Evolutionary conservation across 2,797 vertebrate genomes (phyloP).

Genomic region (Echeneis naucrates): DNA sequence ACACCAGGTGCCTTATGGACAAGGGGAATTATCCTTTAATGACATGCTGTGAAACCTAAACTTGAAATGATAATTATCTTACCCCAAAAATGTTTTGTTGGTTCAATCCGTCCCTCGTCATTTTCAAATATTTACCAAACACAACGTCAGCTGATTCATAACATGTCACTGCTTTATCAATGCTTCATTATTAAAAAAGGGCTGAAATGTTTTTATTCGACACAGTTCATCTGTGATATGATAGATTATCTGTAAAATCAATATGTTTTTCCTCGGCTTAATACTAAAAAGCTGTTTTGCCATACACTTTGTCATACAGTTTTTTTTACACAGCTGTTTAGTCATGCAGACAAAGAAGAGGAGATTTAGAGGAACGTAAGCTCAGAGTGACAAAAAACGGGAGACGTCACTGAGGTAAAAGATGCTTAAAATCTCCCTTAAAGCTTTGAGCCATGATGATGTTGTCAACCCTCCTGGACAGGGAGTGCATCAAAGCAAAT

Average conservation of each 20-base stretch:
- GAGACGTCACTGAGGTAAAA: conserved; percentile 5
- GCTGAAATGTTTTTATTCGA: background rate
- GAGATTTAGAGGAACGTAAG: conserved; percentile 24
- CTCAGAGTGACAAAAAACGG: conserved; percentile 8
- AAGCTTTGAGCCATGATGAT: conserved; percentile 48
- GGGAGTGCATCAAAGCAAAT: conserved; percentile 52
- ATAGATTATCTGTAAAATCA: conserved; percentile 16
- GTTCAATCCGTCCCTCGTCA: background rate
- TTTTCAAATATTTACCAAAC: background rate
- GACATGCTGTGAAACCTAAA: too few relatives aligned
- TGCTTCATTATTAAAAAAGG: background rate
- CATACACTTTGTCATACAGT: too few relatives aligned
- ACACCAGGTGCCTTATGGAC: background rate
- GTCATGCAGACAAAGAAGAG: conserved; percentile 38
- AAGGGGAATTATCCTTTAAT: background rate
- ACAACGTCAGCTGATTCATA: background rate
- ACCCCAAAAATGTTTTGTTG: too few relatives aligned
- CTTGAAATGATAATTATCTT: too few relatives aligned
- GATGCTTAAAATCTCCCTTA: conserved; percentile 38
- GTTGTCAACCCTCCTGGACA: conserved; percentile 26
- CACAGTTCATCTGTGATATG: background rate
- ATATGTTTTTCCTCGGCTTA: background rate
- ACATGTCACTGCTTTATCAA: conserved; percentile 5
- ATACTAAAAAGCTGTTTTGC: conserved; percentile 30
- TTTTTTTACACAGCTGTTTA: conserved; percentile 43